These are phyloP conservation scores for Hepsetus odoe DNA, from an alignment of 2,113 vertebrate species.

Conservation along the genomic window DNA sequence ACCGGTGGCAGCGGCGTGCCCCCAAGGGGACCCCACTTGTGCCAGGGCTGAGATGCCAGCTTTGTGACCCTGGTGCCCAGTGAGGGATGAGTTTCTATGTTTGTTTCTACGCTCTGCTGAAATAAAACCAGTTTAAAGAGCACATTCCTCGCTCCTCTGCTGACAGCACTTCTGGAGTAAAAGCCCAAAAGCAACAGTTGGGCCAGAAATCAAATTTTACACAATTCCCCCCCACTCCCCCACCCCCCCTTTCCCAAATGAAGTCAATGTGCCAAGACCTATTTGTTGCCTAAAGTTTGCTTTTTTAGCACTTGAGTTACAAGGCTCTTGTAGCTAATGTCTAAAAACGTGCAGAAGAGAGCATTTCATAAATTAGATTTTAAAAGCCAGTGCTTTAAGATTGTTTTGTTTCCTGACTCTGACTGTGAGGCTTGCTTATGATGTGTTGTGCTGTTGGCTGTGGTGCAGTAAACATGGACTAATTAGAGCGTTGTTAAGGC, in stretches of 20 bases:
- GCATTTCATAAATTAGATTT: too few species aligned
- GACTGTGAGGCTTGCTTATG: too few species aligned
- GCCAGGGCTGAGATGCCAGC: slow-evolving; percentile 78
- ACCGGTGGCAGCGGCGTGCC: slow-evolving; percentile 67
- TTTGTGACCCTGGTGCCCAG: slow-evolving; percentile 70
- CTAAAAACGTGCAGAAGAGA: too few species aligned
- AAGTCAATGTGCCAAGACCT: neutral
- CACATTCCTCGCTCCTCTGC: slow-evolving; percentile 69
- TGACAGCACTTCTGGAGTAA: slow-evolving; percentile 66
- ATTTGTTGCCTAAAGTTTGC: neutral
- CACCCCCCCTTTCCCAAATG: neutral
- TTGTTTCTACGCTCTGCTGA: slow-evolving; percentile 66
- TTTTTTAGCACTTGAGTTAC: neutral
- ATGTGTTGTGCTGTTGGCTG: slow-evolving; percentile 44
- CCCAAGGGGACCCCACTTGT: slow-evolving; percentile 71
- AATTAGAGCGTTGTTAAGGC: slow-evolving; percentile 10
- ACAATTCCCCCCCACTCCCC: neutral
- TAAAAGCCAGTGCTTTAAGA: neutral
- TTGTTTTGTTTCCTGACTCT: slow-evolving; percentile 72
- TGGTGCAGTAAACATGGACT: slow-evolving; percentile 42
- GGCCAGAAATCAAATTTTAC: neutral
- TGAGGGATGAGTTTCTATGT: slow-evolving; percentile 70
- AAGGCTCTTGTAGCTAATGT: neutral
- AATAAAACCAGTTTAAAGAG: slow-evolving; percentile 74
- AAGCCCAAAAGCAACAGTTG: slow-evolving; percentile 27